A percentile compares a stretch with the other conserved stretches of the same genome.
Evolutionary conservation across 1,140 invertebrate genomes (phyloP).

Genomic region (Portunus trituberculatus): DNA sequence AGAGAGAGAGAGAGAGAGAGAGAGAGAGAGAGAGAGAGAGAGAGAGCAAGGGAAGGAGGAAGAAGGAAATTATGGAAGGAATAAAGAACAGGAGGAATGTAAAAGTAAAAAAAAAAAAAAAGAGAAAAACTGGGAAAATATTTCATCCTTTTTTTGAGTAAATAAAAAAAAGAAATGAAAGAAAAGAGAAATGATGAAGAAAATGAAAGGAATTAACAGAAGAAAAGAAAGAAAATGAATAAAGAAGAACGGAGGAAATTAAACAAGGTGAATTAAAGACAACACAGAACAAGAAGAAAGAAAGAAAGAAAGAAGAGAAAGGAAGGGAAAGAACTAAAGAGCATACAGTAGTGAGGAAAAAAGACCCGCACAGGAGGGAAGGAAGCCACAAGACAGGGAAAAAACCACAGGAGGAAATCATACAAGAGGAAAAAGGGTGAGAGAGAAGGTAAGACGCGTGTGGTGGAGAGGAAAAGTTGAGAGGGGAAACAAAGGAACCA

Average conservation of each 20-base stretch:
- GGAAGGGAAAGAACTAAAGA: neutral
- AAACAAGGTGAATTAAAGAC: too few relatives aligned
- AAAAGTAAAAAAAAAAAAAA: too few relatives aligned
- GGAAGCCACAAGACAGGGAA: too few relatives aligned
- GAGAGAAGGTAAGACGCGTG: neutral
- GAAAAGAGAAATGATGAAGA: neutral
- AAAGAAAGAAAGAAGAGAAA: neutral
- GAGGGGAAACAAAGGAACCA: neutral
- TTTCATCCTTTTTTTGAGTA: too few relatives aligned
- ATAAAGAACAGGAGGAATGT: too few relatives aligned
- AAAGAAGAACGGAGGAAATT: neutral
- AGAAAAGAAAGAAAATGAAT: neutral
- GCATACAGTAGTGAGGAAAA: too few relatives aligned
- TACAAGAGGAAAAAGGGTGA: neutral
- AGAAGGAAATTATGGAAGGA: too few relatives aligned
- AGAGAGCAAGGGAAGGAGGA: neutral
- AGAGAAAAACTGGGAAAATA: too few relatives aligned
- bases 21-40: neutral
- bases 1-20: too few relatives aligned
- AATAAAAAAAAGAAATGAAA: too few relatives aligned
- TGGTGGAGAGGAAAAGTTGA: neutral
- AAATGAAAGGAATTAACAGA: neutral
- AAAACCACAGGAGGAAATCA: neutral
- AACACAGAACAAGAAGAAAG: too few relatives aligned
- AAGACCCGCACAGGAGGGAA: too few relatives aligned